Evolutionary conservation across 2,113 vertebrate species (phyloP).

Genomic region (Silurus glanis): DNA sequence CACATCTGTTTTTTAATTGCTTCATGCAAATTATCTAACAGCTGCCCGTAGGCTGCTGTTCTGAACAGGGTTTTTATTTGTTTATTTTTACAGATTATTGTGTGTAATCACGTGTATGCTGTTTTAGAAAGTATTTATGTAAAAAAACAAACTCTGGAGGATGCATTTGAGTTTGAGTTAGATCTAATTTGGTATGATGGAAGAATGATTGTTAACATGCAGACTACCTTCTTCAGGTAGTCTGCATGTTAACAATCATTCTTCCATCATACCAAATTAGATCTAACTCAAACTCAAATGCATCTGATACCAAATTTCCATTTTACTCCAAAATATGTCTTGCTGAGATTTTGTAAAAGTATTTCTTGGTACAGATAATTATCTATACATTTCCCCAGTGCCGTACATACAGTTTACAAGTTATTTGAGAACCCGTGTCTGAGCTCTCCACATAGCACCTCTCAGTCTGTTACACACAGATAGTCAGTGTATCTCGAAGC

Average conservation of each 20-base stretch:
- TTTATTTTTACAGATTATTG: neutral
- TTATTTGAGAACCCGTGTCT: neutral
- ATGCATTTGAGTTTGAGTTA: too few species aligned
- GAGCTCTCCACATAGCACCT: neutral
- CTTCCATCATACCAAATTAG: neutral
- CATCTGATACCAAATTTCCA: neutral
- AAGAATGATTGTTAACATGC: too few species aligned
- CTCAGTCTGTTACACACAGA: slow-evolving; percentile 7
- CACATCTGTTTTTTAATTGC: neutral
- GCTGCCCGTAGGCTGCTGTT: neutral
- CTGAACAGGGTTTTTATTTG: neutral
- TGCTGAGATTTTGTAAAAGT: neutral
- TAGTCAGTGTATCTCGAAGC: neutral
- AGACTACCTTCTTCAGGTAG: neutral
- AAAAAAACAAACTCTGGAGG: neutral
- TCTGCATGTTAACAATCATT: neutral
- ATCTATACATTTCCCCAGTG: neutral
- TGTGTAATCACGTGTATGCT: neutral
- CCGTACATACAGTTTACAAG: neutral
- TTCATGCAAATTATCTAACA: neutral
- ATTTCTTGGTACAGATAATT: neutral
- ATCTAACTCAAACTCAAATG: neutral
- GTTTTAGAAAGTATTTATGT: neutral
- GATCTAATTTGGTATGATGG: too few species aligned
- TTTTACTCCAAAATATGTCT: neutral